A percentile compares a stretch with the other conserved stretches of the same genome.
Conservation (phyloP, 2,888 invertebrate species). For the Drosophila anomalata region DNA sequence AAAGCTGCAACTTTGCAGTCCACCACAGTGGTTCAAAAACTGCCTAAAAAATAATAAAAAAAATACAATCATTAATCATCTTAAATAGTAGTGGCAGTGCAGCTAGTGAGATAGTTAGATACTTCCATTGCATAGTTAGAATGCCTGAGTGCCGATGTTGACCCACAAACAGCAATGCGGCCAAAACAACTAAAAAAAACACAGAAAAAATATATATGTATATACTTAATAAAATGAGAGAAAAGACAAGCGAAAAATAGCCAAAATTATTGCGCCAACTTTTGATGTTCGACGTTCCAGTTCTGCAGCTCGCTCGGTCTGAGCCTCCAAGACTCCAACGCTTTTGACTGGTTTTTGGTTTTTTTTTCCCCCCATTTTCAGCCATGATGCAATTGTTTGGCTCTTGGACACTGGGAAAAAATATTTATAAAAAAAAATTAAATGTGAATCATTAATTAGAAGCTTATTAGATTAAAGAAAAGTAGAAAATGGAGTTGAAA, state of each 20-base stretch:
- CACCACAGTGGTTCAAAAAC: slow-evolving; percentile 6
- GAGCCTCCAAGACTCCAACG: slow-evolving; percentile 30
- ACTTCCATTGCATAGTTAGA: slow-evolving; percentile 2
- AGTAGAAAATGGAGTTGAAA: too few relatives aligned
- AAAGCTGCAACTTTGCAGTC: slow-evolving; percentile 18
- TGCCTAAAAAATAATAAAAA: not conserved
- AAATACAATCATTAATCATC: not conserved
- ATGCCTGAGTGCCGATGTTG: slow-evolving; percentile 24
- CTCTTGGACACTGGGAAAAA: slow-evolving; percentile 1
- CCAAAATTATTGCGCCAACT: slow-evolving; percentile 68
- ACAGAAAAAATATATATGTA: not conserved
- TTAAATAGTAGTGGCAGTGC: not conserved
- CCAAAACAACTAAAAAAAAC: not conserved
- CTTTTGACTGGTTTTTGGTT: slow-evolving; percentile 62
- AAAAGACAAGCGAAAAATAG: slow-evolving; percentile 55
- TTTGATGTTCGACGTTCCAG: slow-evolving; percentile 70
- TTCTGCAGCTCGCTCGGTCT: slow-evolving; percentile 55
- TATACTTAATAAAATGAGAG: slow-evolving; percentile 30
- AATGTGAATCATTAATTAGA: not conserved
- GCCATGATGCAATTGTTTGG: slow-evolving; percentile 69
- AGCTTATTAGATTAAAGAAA: not conserved
- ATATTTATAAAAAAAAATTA: not conserved
- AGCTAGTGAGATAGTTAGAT: not conserved
- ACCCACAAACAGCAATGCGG: slow-evolving; percentile 26
- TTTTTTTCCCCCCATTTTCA: not conserved